phyloP scores from a whole-genome alignment of 2,888 invertebrate species.

The Habrosyne pyritoides region DNA sequence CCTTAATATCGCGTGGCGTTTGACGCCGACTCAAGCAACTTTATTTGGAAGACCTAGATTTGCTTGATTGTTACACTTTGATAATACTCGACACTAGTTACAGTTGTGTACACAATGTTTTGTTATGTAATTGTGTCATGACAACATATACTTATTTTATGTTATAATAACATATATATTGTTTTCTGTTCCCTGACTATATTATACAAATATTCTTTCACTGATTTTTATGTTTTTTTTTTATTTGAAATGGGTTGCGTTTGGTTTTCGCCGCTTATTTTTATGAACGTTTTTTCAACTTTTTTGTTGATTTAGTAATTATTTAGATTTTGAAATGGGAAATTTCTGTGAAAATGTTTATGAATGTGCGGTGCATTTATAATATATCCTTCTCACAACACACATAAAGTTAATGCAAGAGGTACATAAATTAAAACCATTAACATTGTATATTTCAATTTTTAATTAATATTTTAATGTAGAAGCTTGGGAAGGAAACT shows the following conservation, averaged over 20 bases:
- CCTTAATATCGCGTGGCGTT: constrained; percentile 14
- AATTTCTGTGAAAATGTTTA: no score
- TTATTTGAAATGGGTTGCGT: no score
- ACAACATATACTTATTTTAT: no score
- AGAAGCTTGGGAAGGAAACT: not conserved
- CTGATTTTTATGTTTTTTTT: not conserved
- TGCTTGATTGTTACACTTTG: not conserved
- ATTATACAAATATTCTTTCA: no score
- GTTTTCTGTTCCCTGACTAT: no score
- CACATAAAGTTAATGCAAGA: not conserved
- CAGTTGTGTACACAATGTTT: not conserved
- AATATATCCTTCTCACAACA: not conserved
- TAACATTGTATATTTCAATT: not conserved
- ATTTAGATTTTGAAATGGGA: no score
- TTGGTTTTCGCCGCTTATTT: no score
- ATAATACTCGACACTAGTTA: not conserved
- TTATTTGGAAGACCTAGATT: constrained; percentile 33
- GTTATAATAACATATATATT: no score
- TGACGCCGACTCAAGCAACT: constrained; percentile 28
- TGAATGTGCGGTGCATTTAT: no score
- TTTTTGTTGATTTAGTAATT: no score
- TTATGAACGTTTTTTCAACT: not conserved
- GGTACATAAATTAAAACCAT: not conserved
- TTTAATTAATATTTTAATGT: not conserved
- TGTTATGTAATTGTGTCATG: not conserved